phyloP scores from a whole-genome alignment of 2,888 invertebrate species.

The Coecobrya sp. region DNA sequence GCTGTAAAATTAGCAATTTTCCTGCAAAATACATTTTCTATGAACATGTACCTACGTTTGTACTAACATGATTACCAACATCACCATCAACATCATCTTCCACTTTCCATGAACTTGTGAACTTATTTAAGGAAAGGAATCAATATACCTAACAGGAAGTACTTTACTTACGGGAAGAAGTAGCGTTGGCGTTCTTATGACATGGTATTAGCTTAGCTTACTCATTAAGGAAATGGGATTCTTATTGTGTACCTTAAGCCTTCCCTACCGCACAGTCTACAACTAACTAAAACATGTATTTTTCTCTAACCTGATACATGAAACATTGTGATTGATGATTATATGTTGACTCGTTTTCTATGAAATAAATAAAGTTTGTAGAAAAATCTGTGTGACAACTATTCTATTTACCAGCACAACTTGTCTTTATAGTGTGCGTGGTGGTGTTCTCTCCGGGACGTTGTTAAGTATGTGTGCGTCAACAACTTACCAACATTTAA shows the following conservation, averaged over 20 bases:
- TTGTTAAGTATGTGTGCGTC: conserved; percentile 22
- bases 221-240: conserved; percentile 58
- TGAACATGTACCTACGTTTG: background rate
- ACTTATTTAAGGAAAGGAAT: background rate
- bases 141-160: background rate
- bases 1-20: conserved; percentile 43
- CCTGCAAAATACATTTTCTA: background rate
- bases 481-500: background rate
- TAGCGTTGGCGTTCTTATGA: background rate
- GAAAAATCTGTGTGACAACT: conserved; percentile 65
- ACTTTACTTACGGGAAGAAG: background rate
- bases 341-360: background rate
- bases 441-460: background rate
- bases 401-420: background rate
- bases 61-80: background rate
- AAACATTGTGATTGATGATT: background rate
- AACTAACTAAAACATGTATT: background rate
- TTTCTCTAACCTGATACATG: background rate
- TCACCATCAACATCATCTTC: background rate
- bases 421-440: background rate
- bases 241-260: background rate
- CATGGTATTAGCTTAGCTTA: background rate
- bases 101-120: conserved; percentile 24
- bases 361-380: conserved; percentile 1
- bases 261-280: background rate